phyloP scores from a whole-genome alignment of 2,888 invertebrate genomes.

The Stenodera caucasica region DNA sequence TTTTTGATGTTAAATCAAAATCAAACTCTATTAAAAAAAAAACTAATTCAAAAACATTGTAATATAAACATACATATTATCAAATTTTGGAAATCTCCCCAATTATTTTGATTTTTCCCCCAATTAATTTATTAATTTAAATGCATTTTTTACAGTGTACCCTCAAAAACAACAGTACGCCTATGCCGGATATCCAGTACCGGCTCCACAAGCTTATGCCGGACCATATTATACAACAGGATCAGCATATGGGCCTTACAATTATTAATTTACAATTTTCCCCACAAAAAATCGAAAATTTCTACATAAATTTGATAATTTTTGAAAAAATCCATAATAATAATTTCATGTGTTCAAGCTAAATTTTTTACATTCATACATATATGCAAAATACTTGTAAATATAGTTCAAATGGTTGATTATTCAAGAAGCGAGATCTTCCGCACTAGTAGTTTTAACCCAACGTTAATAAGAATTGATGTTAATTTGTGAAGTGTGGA shows the following conservation, averaged over 20 bases:
- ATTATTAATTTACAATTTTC: too few species aligned
- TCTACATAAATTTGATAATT: constrained; percentile 25
- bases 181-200: constrained; percentile 82
- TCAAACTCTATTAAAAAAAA: constrained; percentile 5
- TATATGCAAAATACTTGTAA: constrained; percentile 15
- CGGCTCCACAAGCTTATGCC: constrained; percentile 79
- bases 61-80: constrained; percentile 13
- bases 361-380: not conserved
- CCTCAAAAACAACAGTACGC: constrained; percentile 94
- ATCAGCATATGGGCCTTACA: constrained; percentile 91
- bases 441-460: not conserved
- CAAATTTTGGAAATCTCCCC: not conserved
- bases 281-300: too few species aligned
- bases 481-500: too few species aligned
- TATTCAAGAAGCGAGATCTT: not conserved
- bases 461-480: too few species aligned
- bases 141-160: constrained; percentile 69
- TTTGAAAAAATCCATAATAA: constrained; percentile 22
- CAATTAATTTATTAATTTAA: not conserved
- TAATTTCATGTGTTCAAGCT: not conserved
- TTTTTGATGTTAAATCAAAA: not conserved
- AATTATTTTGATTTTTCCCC: not conserved
- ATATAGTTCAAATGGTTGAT: constrained; percentile 12
- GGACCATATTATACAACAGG: constrained; percentile 87
- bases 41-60: constrained; percentile 12